A percentile compares a stretch with the other conserved stretches of the same genome.
Evolutionary conservation across 2,888 invertebrate genomes (phyloP).

Genomic region (Diaprepes abbreviatus): DNA sequence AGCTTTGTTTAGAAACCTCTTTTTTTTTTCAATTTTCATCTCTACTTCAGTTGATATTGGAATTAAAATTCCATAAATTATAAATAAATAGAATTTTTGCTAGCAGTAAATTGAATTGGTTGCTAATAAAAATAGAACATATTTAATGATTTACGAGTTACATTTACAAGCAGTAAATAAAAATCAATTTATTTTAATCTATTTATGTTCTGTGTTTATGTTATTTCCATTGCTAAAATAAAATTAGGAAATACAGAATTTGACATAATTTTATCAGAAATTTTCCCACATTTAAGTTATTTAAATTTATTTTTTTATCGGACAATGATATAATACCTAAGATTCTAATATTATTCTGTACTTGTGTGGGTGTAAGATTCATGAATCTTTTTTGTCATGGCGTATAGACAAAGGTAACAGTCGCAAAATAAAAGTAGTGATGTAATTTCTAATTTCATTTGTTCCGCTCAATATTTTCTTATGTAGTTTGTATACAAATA

Average conservation of each 20-base stretch:
- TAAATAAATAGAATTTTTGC: neutral
- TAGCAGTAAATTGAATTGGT: neutral
- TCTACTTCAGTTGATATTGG: too few relatives aligned
- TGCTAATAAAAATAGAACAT: constrained; percentile 18
- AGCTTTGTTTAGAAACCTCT: too few relatives aligned
- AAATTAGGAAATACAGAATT: constrained; percentile 1
- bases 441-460: constrained; percentile 11
- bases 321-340: neutral
- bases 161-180: neutral
- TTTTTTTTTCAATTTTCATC: too few relatives aligned
- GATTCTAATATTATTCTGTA: neutral
- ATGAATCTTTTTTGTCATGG: neutral
- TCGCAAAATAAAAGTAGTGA: neutral
- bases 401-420: neutral
- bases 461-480: neutral
- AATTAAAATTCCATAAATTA: too few relatives aligned
- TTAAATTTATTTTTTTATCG: too few relatives aligned
- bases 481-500: too few relatives aligned
- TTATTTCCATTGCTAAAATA: constrained; percentile 8
- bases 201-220: constrained; percentile 18
- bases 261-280: neutral
- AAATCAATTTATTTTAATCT: constrained; percentile 26
- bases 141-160: constrained; percentile 4
- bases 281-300: too few relatives aligned
- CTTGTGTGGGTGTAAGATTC: neutral